Evolutionary conservation across 1,140 invertebrate species (phyloP), one percentile per base, ranked within the genome.

Genomic region (Ridgeia piscesae): DNA sequence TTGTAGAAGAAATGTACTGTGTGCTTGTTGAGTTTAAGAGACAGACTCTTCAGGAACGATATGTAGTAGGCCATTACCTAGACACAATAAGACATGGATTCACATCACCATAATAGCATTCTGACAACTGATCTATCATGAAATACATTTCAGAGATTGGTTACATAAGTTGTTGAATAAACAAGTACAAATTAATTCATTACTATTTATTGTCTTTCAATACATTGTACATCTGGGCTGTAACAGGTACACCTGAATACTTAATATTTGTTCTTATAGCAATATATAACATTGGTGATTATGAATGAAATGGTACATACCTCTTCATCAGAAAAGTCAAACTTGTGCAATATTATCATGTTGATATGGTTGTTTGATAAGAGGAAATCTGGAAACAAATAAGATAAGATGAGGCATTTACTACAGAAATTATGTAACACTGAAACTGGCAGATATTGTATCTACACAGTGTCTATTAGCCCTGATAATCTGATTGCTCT

Each of bases 1-100:
- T 99, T 99, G 96, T 99, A 99, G 96, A 99, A 99, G 96, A 99
- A 99, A 95, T 99, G 99, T 95, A 99, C 99, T 2, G 99, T 99
- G 95, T 99, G 98, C 93, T 97, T 97, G 96, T 99, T 99, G n/a
- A 99, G 96, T 96, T 99, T 99, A 88, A 99, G 97, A 94, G 99
- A 99, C 33, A 99, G 96, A 0, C 99, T 99, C 96, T 99, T 99
- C 92, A 99, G 96, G 96, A 99, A 99, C 90, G 99, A 99, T 95
- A 99, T 99, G 96, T 99, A 99, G 96, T 99, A 99, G 8, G 99
- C 99, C 98, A 99, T 99, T 2, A 99, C 99, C 96, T 96, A 93
- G 27, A 91, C 6, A 27, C 4, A 34, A 34, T 33, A 17, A 89
- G 4, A 42, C 11, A 42, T 42, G 11, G 42, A 6, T 42, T 6